phyloP scores from a whole-genome alignment of 2,888 invertebrate species.

The Fissipunctia ypsillon region DNA sequence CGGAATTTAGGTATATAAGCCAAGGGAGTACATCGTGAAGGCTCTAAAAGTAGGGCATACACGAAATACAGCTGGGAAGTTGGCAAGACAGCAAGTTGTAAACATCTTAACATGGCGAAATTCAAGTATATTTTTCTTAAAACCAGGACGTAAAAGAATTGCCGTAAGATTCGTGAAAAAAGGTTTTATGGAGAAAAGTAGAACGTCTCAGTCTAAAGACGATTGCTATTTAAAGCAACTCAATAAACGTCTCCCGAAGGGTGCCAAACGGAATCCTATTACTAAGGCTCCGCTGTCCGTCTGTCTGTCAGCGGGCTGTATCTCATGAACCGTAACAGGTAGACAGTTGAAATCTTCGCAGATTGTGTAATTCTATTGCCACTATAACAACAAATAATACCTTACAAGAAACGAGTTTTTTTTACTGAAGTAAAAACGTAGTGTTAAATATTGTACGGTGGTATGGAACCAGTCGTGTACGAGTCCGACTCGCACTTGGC shows the following conservation, averaged over 20 bases:
- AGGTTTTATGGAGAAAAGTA: constrained; percentile 35
- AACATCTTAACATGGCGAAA: constrained; percentile 53
- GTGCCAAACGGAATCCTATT: too few relatives aligned
- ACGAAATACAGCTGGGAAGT: constrained; percentile 45
- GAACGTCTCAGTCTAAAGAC: constrained; percentile 8
- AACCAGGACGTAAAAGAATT: constrained; percentile 50
- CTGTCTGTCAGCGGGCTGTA: too few relatives aligned
- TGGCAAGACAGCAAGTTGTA: constrained; percentile 59
- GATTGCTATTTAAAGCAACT: constrained; percentile 41
- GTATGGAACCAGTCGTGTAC: too few relatives aligned
- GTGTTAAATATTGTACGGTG: too few relatives aligned
- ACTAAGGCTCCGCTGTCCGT: too few relatives aligned
- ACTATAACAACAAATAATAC: too few relatives aligned
- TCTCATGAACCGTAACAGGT: too few relatives aligned
- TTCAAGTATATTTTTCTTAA: constrained; percentile 51
- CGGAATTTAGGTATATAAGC: constrained; percentile 30
- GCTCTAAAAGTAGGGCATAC: constrained; percentile 49
- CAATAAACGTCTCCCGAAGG: constrained; percentile 32
- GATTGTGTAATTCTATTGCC: too few relatives aligned
- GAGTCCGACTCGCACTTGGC: too few relatives aligned
- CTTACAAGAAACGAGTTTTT: too few relatives aligned
- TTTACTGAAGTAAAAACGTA: too few relatives aligned
- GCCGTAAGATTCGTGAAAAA: constrained; percentile 32
- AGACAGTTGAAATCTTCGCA: too few relatives aligned
- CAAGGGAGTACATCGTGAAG: constrained; percentile 30